Evolutionary conservation across 2,888 invertebrate species (phyloP), one percentile per base, ranked within the genome.

Genomic region (Myopa tessellatipennis): DNA sequence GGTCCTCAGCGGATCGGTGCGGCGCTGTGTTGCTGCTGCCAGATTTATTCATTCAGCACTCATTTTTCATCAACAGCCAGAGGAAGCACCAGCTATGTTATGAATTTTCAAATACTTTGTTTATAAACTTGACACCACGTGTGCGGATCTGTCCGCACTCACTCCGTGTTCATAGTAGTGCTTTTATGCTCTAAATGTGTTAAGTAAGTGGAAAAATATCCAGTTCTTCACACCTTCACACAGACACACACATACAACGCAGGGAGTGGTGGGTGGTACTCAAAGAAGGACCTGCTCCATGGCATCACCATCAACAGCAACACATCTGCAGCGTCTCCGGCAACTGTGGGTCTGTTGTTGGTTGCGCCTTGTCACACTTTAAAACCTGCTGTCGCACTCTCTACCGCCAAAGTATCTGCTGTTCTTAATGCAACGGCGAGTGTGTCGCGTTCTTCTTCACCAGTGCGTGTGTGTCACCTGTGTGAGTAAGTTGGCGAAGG

Each of bases 171-270:
- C 34, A 36, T 38, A 36, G 36, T 14, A 34, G 36, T 26, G 18
- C 45, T 26, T 58, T 71, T 45, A 45, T 63, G 72, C 75, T 75
- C 75, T 77, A 77, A 79, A 78, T 80, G 77, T 78, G 78, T 77
- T 79, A 78, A 79, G 77, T 78, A 80, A 79, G 80, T 79, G 77
- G 75, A 80, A 79, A 80, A 80, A 80, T 74, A 79, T 78, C 71
- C 76, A 61, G 5, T 61, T 18, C n/a, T 18, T 61, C 34, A 18
- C 65, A 38, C 14, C 4, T 8, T 45, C 10, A 10, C 45, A 45
- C 45, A 45, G 2, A 45, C 26, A 26, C 26, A 18, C 34, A 26
- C 65, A 14, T 38, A 34, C 8, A 38, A 36, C 6, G 14, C 36
- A 4, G 36, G 6, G 61, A 26, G 65, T 65, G 65, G 65, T 14